Evolutionary conservation across 2,888 invertebrate genomes (phyloP).

Genomic region (Agrotis segetum): DNA sequence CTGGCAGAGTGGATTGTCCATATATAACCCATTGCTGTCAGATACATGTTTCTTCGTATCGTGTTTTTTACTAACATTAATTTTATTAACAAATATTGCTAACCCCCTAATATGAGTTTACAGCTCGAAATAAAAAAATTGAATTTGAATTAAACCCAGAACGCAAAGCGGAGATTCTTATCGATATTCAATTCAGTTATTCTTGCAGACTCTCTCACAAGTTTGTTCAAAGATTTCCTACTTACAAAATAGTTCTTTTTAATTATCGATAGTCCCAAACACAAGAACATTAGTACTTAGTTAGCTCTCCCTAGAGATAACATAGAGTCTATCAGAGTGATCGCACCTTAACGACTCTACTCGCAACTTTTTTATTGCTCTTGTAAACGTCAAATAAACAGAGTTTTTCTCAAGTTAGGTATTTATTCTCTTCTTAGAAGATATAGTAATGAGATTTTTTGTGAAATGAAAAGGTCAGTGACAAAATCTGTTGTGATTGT

Average conservation of each 20-base stretch:
- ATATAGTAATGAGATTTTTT: constrained; percentile 3
- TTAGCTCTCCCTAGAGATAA: constrained; percentile 39
- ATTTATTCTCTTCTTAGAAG: constrained; percentile 15
- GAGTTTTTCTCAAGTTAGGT: constrained; percentile 35
- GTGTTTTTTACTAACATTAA: too few relatives aligned
- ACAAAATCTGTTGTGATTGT: too few relatives aligned
- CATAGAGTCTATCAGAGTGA: constrained; percentile 41
- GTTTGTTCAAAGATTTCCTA: constrained; percentile 10
- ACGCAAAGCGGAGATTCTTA: neutral
- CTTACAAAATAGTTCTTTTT: constrained; percentile 9
- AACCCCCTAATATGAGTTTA: too few relatives aligned
- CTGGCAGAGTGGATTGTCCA: too few relatives aligned
- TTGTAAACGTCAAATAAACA: constrained; percentile 49
- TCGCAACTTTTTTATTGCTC: constrained; percentile 57
- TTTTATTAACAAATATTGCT: too few relatives aligned
- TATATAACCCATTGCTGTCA: too few relatives aligned
- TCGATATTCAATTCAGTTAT: neutral
- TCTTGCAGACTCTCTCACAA: neutral
- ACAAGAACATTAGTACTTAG: constrained; percentile 48
- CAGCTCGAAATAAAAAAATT: too few relatives aligned
- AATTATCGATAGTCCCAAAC: constrained; percentile 3
- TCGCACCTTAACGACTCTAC: constrained; percentile 55
- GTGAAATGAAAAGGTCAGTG: neutral
- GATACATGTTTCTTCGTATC: too few relatives aligned
- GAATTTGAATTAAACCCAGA: too few relatives aligned